These are phyloP conservation scores for Macrocentrus cingulum DNA, from an alignment of 1,140 invertebrate genomes.

Conservation along the genomic window DNA sequence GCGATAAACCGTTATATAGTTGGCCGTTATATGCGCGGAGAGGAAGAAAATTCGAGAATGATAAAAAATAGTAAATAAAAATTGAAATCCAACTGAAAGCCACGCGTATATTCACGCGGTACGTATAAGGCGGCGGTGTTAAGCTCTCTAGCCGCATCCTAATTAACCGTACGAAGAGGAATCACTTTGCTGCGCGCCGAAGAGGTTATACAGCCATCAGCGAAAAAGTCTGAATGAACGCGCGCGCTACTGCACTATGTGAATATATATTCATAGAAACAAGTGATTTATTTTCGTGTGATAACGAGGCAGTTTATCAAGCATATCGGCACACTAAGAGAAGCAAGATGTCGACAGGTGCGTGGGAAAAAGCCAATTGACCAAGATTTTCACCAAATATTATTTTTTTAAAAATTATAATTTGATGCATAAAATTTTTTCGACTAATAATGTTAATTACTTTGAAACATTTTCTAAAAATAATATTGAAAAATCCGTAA, in stretches of 20 bases:
- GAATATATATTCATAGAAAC: constrained; percentile 26
- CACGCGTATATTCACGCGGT: constrained; percentile 27
- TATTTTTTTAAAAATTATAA: too few species aligned
- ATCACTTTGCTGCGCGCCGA: constrained; percentile 25
- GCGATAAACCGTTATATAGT: constrained; percentile 12
- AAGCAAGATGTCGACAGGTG: not conserved
- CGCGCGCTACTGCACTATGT: not conserved
- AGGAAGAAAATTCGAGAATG: constrained; percentile 13
- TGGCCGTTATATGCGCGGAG: constrained; percentile 12
- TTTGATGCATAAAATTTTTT: too few species aligned
- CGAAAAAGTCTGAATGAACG: constrained; percentile 9
- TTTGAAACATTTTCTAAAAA: too few species aligned
- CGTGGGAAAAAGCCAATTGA: constrained; percentile 17
- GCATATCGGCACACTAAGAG: constrained; percentile 6
- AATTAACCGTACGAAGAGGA: constrained; percentile 28
- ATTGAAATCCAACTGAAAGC: constrained; percentile 21
- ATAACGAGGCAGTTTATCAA: constrained; percentile 28
- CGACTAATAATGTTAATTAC: too few species aligned
- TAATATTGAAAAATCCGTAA: too few species aligned
- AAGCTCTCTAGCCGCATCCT: constrained; percentile 25
- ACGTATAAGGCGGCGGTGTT: constrained; percentile 27
- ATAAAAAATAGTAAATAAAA: constrained; percentile 13
- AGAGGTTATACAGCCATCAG: constrained; percentile 9
- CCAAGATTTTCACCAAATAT: too few species aligned
- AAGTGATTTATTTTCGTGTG: constrained; percentile 24